phyloP scores from a whole-genome alignment of 2,113 vertebrate species.

The Xenotilapia longispinis region DNA sequence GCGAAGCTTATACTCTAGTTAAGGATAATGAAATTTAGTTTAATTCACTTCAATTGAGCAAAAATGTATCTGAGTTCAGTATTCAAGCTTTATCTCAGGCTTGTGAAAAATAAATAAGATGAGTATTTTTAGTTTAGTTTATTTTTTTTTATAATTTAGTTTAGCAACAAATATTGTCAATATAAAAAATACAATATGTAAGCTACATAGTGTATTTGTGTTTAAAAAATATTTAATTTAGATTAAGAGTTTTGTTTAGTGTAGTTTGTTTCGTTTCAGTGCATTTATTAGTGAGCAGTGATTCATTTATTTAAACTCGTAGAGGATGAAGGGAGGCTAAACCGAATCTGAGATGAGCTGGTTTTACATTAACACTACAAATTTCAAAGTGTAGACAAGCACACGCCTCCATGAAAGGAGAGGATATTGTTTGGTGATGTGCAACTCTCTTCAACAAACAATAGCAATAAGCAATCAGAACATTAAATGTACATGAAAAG shows the following conservation, averaged over 20 bases:
- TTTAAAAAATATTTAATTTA: background rate
- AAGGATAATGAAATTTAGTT: background rate
- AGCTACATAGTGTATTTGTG: background rate
- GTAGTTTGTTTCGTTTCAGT: background rate
- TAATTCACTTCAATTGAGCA: background rate
- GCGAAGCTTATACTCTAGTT: background rate
- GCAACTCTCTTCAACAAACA: background rate
- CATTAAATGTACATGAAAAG: conserved; percentile 4
- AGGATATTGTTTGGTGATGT: background rate
- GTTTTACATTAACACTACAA: background rate
- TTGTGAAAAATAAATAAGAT: background rate
- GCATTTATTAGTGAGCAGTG: background rate
- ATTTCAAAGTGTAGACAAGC: background rate
- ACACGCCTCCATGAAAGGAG: background rate
- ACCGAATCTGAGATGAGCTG: background rate
- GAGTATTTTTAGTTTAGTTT: background rate
- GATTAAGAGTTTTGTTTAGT: background rate
- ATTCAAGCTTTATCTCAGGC: background rate
- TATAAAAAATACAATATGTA: background rate
- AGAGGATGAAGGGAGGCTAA: background rate
- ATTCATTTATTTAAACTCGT: background rate
- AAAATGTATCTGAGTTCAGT: background rate
- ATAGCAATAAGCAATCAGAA: background rate
- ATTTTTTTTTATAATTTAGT: background rate
- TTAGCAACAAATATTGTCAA: background rate